Conservation (phyloP, 2,113 vertebrate species). For the Nyctibius bracteatus region DNA sequence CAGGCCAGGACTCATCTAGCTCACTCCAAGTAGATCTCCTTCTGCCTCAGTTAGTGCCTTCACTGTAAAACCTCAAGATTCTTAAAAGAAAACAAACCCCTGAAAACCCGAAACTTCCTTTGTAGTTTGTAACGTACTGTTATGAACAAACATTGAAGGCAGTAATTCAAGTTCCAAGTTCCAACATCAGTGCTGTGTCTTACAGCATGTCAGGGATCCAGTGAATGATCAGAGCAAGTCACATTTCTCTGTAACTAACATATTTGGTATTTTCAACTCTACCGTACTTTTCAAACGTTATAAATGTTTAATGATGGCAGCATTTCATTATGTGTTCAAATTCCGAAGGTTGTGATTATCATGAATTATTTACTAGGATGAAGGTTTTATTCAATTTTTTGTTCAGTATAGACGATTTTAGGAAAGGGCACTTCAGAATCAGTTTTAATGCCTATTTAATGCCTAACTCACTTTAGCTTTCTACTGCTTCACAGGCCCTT, state of each 20-base stretch:
- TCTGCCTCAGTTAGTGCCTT: not conserved
- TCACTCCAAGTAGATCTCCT: not conserved
- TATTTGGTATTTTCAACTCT: slow-evolving; percentile 29
- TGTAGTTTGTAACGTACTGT: not conserved
- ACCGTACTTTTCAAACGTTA: slow-evolving; percentile 54
- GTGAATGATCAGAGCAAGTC: not conserved
- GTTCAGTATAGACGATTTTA: not conserved
- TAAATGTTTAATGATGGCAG: slow-evolving; percentile 67
- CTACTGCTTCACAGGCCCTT: not conserved
- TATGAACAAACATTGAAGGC: not conserved
- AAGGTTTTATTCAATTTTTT: slow-evolving; percentile 4
- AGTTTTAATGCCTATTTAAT: not conserved
- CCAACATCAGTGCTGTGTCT: not conserved
- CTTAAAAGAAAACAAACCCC: not conserved
- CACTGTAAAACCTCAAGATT: not conserved
- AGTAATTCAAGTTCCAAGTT: not conserved
- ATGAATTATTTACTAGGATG: slow-evolving; percentile 70
- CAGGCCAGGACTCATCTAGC: not conserved
- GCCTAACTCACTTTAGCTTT: not conserved
- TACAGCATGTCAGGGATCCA: not conserved
- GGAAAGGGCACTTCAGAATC: not conserved
- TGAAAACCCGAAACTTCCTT: not conserved
- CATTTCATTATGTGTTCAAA: slow-evolving; percentile 68
- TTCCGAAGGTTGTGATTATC: slow-evolving; percentile 62
- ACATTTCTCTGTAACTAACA: not conserved